Conservation (phyloP, 2,888 invertebrate genomes). For the Yponomeuta evonymella region DNA sequence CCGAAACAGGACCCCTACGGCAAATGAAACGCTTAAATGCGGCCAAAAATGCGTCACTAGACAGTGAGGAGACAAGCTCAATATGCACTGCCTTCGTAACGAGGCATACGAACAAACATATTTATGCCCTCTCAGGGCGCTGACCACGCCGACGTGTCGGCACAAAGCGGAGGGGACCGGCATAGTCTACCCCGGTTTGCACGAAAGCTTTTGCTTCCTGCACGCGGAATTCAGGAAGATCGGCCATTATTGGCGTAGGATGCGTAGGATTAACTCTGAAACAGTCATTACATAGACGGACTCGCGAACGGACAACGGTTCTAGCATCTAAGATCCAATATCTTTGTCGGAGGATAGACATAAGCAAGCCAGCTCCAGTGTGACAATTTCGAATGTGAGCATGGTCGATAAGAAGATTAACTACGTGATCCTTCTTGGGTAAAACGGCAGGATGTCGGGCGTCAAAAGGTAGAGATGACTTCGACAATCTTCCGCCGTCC, state of each 20-base stretch:
- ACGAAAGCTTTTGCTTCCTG: conserved; percentile 12
- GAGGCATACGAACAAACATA: conserved; percentile 3
- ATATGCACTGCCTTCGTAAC: conserved; percentile 4
- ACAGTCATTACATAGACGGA: neutral
- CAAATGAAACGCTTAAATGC: conserved; percentile 1
- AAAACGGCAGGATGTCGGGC: too few species aligned
- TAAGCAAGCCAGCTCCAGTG: too few species aligned
- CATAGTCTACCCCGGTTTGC: conserved; percentile 11
- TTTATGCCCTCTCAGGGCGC: neutral
- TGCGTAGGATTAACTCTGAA: neutral
- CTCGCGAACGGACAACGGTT: neutral
- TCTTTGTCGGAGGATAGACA: neutral
- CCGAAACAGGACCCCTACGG: neutral
- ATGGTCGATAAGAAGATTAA: too few species aligned
- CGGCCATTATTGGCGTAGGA: conserved; percentile 11
- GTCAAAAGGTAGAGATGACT: too few species aligned
- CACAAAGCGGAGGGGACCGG: neutral
- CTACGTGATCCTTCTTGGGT: too few species aligned
- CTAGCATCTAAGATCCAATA: neutral
- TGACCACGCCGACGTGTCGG: neutral
- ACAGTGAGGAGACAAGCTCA: neutral
- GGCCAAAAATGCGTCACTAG: too few species aligned
- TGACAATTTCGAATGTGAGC: too few species aligned
- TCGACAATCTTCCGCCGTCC: too few species aligned
- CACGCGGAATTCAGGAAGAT: conserved; percentile 7